Conservation (phyloP, 2,797 vertebrate species). For the Chelidonichthys spinosus region DNA sequence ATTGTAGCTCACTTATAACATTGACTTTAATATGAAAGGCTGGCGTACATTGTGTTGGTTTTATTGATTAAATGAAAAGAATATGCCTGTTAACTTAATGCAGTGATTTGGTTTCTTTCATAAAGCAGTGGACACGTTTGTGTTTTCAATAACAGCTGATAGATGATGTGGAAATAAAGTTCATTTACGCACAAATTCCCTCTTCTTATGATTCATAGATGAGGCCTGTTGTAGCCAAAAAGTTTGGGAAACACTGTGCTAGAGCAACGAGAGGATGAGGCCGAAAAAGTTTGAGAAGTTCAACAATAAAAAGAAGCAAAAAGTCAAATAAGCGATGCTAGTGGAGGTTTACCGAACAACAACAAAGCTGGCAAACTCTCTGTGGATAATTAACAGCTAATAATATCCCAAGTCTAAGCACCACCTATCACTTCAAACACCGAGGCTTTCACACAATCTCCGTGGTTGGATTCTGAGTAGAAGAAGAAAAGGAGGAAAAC, state of each 20-base stretch:
- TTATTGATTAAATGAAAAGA: too few species aligned
- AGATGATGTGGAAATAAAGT: too few species aligned
- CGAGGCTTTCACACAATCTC: constrained; percentile 23
- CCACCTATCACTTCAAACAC: constrained; percentile 36
- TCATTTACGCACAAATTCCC: too few species aligned
- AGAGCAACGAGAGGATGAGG: not conserved
- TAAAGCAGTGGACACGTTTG: too few species aligned
- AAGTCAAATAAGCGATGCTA: not conserved
- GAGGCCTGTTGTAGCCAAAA: too few species aligned
- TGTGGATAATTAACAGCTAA: constrained; percentile 43
- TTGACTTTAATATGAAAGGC: too few species aligned
- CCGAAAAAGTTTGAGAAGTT: constrained; percentile 5
- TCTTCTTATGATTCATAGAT: too few species aligned
- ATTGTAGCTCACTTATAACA: too few species aligned
- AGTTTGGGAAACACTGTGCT: not conserved
- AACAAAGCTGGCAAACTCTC: constrained; percentile 24
- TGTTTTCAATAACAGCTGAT: too few species aligned
- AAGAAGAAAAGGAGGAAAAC: not conserved
- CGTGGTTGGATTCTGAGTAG: constrained; percentile 11
- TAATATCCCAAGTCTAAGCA: constrained; percentile 21
- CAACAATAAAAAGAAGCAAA: not conserved
- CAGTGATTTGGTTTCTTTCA: too few species aligned
- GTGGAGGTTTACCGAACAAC: constrained; percentile 34
- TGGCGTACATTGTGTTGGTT: too few species aligned
- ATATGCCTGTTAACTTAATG: not conserved